Percentiles rank a stretch among this genome's conserved stretches.
Conservation (phyloP, 1,140 invertebrate species). For the Frieseomelitta varia region DNA sequence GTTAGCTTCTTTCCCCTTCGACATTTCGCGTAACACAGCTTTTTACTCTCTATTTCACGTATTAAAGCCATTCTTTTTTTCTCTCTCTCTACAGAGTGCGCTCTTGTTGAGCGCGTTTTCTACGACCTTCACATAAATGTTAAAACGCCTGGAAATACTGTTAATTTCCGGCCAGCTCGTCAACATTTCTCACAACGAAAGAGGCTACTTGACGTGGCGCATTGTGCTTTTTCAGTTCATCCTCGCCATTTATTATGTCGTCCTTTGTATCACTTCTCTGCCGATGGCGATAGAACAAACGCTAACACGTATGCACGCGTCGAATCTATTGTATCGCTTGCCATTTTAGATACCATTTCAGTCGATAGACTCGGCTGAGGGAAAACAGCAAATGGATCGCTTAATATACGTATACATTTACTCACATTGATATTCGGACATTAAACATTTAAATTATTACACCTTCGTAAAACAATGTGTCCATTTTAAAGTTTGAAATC, state of each 20-base stretch:
- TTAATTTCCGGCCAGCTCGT: slow-evolving; percentile 21
- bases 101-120: background rate
- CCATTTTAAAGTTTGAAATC: too few species aligned
- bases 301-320: background rate
- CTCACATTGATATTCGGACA: too few species aligned
- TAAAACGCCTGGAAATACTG: slow-evolving; percentile 31
- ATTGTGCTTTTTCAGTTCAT: slow-evolving; percentile 7
- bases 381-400: too few species aligned
- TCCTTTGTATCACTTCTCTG: background rate
- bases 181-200: background rate
- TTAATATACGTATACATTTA: too few species aligned
- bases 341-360: too few species aligned
- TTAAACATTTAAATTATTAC: too few species aligned
- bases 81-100: too few species aligned
- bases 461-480: too few species aligned
- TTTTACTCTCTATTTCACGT: background rate
- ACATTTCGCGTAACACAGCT: too few species aligned
- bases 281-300: background rate
- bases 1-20: too few species aligned
- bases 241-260: background rate
- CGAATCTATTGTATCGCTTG: too few species aligned
- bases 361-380: too few species aligned
- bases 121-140: slow-evolving; percentile 1
- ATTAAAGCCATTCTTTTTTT: background rate
- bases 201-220: background rate